phyloP scores from a whole-genome alignment of 2,888 invertebrate species.

The Heteromurus nitidus region DNA sequence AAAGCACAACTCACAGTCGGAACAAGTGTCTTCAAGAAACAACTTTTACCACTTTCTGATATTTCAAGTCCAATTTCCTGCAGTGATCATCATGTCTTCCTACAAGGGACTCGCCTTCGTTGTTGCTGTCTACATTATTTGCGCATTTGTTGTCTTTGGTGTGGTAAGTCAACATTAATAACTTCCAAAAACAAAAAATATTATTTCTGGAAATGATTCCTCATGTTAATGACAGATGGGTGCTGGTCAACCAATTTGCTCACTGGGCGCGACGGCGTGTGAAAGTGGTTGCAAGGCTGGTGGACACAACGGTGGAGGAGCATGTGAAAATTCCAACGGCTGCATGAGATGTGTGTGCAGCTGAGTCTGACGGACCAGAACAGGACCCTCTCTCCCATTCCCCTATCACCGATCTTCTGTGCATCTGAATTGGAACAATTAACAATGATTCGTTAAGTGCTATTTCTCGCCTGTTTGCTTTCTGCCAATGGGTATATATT shows the following conservation, averaged over 20 bases:
- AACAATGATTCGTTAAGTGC: no score
- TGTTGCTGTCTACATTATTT: conserved; percentile 15
- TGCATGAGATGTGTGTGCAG: conserved; percentile 40
- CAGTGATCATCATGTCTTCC: conserved; percentile 28
- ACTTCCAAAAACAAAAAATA: not conserved
- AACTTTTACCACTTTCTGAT: no score
- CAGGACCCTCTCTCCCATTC: no score
- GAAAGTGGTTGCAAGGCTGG: conserved; percentile 28
- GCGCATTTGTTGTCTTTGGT: conserved; percentile 22
- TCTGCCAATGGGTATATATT: no score
- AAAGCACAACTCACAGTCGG: no score
- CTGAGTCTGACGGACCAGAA: not conserved
- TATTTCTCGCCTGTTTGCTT: no score
- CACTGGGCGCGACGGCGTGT: conserved; percentile 26
- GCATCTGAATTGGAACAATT: no score
- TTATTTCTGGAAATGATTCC: conserved; percentile 1
- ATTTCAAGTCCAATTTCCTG: no score
- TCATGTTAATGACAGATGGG: conserved; percentile 13
- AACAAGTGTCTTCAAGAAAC: no score
- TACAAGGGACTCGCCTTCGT: conserved; percentile 25
- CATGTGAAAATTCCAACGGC: conserved; percentile 12
- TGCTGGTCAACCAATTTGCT: conserved; percentile 25
- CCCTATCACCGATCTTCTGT: no score
- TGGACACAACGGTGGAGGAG: conserved; percentile 10
- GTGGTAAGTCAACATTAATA: conserved; percentile 21